Evolutionary conservation across 2,113 vertebrate genomes (phyloP), one percentile per base, ranked within the genome.

Genomic region (Nerophis ophidion): DNA sequence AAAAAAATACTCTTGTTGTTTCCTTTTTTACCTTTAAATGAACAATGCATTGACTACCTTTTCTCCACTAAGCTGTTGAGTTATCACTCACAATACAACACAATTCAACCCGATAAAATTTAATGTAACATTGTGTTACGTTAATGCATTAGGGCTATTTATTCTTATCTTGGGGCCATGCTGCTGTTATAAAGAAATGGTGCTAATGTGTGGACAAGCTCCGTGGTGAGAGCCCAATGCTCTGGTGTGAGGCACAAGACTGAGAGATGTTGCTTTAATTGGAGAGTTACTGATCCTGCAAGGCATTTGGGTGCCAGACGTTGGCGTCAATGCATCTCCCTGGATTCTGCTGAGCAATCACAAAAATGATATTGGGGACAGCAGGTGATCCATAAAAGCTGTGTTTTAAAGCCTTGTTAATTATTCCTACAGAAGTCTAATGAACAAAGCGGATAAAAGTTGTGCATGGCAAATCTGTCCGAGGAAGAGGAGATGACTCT

Each of bases 331-430:
- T 87, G 87, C 80, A 70, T 79, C 86, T 84, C 58, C 52, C 68
- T 48, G 75, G 76, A 84, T 89, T 89, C 83, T 90, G 89, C 89
- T 89, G 89, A 38, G 84, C 89, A 87, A 89, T 88, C 88, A 89
- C 87, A 90, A 91, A 91, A 90, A 89, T 88, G 74, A 91, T 90
- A 90, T 88, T 79, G 81, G 80, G 86, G 87, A 91, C 88, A 91
- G 90, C 89, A 90, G 90, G 89, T 91, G 89, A 91, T 89, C 89
- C 87, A 90, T 90, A 91, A 90, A 91, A 85, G 79, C 81, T 77
- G 82, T 82, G 81, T 84, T 91, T 91, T 91, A 90, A 90, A 88
- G 87, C 88, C 88, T 88, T 89, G 87, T 90, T 91, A 91, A 91
- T 91, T 89, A 91, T 89, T 90, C 81, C 75, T 87, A 86, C 84